Evolutionary conservation across 2,113 vertebrate species (phyloP), one percentile per base, ranked within the genome.

Genomic region (Chaetops frenatus): DNA sequence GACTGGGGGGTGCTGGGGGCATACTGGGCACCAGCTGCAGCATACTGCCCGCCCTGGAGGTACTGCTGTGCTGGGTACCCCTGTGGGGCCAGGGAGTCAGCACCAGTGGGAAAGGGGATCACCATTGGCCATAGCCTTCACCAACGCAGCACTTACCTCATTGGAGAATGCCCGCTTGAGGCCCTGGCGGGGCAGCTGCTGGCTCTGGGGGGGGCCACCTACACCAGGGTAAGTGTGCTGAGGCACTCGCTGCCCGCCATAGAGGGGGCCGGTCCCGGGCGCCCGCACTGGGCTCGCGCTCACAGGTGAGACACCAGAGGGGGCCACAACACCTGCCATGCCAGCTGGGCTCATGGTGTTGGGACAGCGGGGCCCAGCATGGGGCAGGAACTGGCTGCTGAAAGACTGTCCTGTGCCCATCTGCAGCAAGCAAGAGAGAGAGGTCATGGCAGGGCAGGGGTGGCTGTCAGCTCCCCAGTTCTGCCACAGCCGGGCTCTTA

Each of bases 321-420:
- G 96, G 25, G 97, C 96, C 95, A 98, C 95, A 67, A 98, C 95
- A 6, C 96, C 95, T 7, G 96, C 97, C 92, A 98, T 94, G 62
- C 96, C 85, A 10, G 96, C 94, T 0, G 98, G 93, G 80, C 89
- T 98, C 97, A 98, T 97, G 82, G 95, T 86, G 6, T 90, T 18
- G 12, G 98, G 98, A 25, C 98, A 99, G 1, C 99, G 98, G 42
- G 99, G 98, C 10, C 98, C 98, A 0, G 98, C 94, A 25, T 99
- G 99, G 51, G 98, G 98, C 92, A 99, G 93, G 97, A 99, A 99
- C 96, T 99, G 99, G 95, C 97, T 98, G 97, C 97, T 98, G 92
- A 99, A 99, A 44, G 99, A 98, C 95, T 99, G 98, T 51, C 98
- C 98, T 0, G 98, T 96, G 21, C 98, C 98, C 98, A 99, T 98